A percentile compares a stretch with the other conserved stretches of the same genome.
Evolutionary conservation across 1,140 invertebrate species (phyloP).

Genomic region (Panulirus ornatus): DNA sequence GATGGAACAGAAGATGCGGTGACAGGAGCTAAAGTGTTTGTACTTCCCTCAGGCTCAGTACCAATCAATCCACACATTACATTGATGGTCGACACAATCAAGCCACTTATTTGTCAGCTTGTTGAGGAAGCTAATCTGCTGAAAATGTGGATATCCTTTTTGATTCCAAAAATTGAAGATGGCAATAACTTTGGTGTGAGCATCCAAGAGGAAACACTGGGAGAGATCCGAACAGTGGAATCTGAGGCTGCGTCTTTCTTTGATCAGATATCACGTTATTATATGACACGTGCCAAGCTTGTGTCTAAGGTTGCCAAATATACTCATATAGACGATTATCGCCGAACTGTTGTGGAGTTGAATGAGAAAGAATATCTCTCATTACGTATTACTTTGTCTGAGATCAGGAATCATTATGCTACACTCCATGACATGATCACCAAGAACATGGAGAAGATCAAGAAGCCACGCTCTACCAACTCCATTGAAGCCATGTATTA

Average conservation of each 20-base stretch:
- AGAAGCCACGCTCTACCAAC: slow-evolving; percentile 92
- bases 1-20: slow-evolving; percentile 78
- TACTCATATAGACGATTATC: slow-evolving; percentile 97
- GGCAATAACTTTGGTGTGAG: slow-evolving; percentile 99
- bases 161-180: slow-evolving; percentile 99
- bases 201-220: slow-evolving; percentile 97
- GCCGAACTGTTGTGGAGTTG: slow-evolving; percentile 93
- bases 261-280: slow-evolving; percentile 96
- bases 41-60: slow-evolving; percentile 87
- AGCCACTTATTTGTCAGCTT: slow-evolving; percentile 94
- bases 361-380: slow-evolving; percentile 98
- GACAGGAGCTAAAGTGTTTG: slow-evolving; percentile 88
- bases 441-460: slow-evolving; percentile 98
- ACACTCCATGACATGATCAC: slow-evolving; percentile 96
- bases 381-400: slow-evolving; percentile 94
- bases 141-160: slow-evolving; percentile 99
- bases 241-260: slow-evolving; percentile 97
- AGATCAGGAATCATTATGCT: slow-evolving; percentile 98
- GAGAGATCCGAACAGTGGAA: slow-evolving; percentile 97
- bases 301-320: slow-evolving; percentile 92
- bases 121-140: slow-evolving; percentile 96
- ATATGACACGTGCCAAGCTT: slow-evolving; percentile 83
- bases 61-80: slow-evolving; percentile 91
- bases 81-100: slow-evolving; percentile 92
- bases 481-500: slow-evolving; percentile 89